These are phyloP conservation scores for Danio kyathit DNA, from an alignment of 2,797 vertebrate species.

Conservation along the genomic window DNA sequence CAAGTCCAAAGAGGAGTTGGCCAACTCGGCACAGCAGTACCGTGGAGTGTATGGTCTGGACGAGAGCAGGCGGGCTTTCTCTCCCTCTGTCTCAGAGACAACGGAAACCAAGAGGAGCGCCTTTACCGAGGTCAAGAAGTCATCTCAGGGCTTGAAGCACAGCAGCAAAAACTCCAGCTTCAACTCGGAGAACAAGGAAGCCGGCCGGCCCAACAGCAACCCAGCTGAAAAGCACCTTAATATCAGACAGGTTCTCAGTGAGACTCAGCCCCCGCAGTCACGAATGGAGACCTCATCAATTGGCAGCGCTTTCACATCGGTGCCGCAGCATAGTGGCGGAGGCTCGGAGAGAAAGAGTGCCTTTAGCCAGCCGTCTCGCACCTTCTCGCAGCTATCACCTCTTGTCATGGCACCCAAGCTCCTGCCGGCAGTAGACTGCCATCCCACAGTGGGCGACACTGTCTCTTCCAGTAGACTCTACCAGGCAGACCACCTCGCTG, in stretches of 20 bases:
- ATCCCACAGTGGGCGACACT: slow-evolving; percentile 82
- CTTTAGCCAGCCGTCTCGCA: slow-evolving; percentile 90
- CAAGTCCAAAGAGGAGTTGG: slow-evolving; percentile 89
- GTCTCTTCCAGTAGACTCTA: slow-evolving; percentile 87
- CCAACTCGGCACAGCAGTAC: slow-evolving; percentile 89
- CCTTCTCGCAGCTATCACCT: slow-evolving; percentile 86
- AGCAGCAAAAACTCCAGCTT: slow-evolving; percentile 75
- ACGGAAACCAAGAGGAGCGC: slow-evolving; percentile 91
- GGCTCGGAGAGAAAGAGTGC: slow-evolving; percentile 89
- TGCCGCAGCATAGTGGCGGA: slow-evolving; percentile 81
- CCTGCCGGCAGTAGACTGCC: slow-evolving; percentile 82
- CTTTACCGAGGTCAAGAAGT: slow-evolving; percentile 95
- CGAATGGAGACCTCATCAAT: slow-evolving; percentile 70
- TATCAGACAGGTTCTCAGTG: slow-evolving; percentile 82
- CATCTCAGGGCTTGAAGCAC: slow-evolving; percentile 76
- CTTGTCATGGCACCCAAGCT: slow-evolving; percentile 92
- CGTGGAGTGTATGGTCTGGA: slow-evolving; percentile 86
- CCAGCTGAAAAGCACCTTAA: slow-evolving; percentile 78
- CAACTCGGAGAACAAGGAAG: slow-evolving; percentile 86
- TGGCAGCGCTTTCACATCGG: slow-evolving; percentile 89
- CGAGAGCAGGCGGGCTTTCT: slow-evolving; percentile 84
- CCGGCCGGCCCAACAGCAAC: slow-evolving; percentile 71
- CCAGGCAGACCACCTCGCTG: slow-evolving; percentile 87
- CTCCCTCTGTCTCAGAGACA: slow-evolving; percentile 78
- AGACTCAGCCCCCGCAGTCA: slow-evolving; percentile 80